phyloP scores from a whole-genome alignment of 2,797 vertebrate genomes.

The Potorous gilbertii region DNA sequence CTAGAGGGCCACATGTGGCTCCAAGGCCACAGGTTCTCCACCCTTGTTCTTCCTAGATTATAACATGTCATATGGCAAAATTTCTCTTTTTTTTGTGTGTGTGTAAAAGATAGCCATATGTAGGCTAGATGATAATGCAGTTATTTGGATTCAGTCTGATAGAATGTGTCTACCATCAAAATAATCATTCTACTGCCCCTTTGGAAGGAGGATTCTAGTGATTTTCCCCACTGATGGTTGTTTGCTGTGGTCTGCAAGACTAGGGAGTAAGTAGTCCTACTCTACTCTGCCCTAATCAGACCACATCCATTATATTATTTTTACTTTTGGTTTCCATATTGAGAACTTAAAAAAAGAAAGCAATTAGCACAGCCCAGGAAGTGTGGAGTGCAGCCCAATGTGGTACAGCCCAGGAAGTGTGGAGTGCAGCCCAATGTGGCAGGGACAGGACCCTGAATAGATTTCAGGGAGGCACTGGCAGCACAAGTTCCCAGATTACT shows the following conservation, averaged over 20 bases:
- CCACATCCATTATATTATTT: neutral
- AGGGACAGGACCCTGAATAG: too few species aligned
- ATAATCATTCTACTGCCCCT: neutral
- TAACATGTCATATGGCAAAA: neutral
- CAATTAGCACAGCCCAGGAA: neutral
- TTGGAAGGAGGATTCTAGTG: neutral
- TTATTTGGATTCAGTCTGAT: neutral
- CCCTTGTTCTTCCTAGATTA: neutral
- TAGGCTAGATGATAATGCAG: neutral
- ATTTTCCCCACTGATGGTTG: neutral
- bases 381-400: too few species aligned
- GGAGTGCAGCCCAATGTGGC: too few species aligned
- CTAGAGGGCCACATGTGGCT: too few species aligned
- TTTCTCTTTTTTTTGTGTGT: neutral
- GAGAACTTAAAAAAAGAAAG: neutral
- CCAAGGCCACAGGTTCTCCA: too few species aligned
- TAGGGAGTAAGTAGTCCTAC: neutral
- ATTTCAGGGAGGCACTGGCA: too few species aligned
- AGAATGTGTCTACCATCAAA: neutral
- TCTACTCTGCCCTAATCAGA: neutral
- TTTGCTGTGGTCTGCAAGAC: neutral
- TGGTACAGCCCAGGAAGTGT: too few species aligned
- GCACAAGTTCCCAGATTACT: too few species aligned
- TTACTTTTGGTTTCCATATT: neutral
- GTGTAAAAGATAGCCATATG: neutral